Conservation (phyloP, 2,888 invertebrate species). For the Ectobius pallidus region DNA sequence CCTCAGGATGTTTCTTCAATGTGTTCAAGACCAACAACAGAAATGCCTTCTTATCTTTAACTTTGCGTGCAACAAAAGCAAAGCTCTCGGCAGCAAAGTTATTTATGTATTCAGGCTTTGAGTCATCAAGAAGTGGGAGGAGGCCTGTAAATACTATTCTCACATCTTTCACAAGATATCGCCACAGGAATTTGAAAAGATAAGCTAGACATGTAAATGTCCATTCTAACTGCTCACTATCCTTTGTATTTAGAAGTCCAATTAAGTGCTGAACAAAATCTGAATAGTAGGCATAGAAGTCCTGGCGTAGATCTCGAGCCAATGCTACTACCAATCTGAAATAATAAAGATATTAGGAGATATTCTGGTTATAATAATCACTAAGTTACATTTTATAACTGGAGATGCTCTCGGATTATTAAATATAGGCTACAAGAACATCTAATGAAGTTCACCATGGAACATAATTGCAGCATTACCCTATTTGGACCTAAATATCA, state of each 20-base stretch:
- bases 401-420: no score
- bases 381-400: no score
- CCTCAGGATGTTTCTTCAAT: conserved; percentile 70
- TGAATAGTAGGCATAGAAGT: conserved; percentile 87
- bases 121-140: conserved; percentile 76
- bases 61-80: conserved; percentile 90
- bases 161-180: conserved; percentile 81
- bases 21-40: conserved; percentile 71
- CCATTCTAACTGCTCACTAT: conserved; percentile 86
- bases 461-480: no score
- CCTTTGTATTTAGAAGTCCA: conserved; percentile 72
- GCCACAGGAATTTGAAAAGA: conserved; percentile 88
- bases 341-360: conserved; percentile 44
- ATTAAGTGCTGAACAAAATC: conserved; percentile 76
- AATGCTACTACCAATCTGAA: conserved; percentile 80
- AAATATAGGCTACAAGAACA: no score
- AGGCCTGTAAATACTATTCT: conserved; percentile 72
- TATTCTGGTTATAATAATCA: no score
- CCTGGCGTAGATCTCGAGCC: conserved; percentile 85
- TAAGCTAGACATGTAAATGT: conserved; percentile 85
- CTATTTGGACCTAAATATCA: no score
- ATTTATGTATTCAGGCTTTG: conserved; percentile 82
- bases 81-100: conserved; percentile 97
- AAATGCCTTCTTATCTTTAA: conserved; percentile 78
- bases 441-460: no score